These are phyloP conservation scores for Plebejus argus DNA, from an alignment of 2,888 invertebrate genomes.

Conservation along the genomic window DNA sequence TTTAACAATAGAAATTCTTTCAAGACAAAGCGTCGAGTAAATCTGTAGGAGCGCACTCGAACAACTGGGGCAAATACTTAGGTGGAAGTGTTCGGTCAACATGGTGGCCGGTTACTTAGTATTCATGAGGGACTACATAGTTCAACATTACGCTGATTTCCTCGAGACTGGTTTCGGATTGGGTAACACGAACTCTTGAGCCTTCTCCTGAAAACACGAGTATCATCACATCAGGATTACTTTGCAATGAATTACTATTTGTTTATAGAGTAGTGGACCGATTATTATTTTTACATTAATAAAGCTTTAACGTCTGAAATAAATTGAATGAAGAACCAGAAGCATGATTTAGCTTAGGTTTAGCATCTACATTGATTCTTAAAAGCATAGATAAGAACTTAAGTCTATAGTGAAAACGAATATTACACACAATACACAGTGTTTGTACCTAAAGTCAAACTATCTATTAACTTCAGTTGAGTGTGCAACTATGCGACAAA, in stretches of 20 bases:
- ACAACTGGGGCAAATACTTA: conserved; percentile 25
- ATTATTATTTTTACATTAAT: too few species aligned
- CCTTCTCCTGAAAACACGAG: background rate
- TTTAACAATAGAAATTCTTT: conserved; percentile 11
- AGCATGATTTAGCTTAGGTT: too few species aligned
- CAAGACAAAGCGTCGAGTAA: background rate
- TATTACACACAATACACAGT: too few species aligned
- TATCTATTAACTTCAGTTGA: background rate
- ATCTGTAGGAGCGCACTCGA: background rate
- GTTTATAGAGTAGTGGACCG: too few species aligned
- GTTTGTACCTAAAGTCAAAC: background rate
- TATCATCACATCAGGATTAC: background rate
- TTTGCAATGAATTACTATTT: background rate
- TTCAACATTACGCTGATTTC: conserved; percentile 68
- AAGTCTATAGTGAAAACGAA: too few species aligned
- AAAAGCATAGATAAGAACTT: too few species aligned
- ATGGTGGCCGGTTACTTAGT: conserved; percentile 51
- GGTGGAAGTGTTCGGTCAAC: conserved; percentile 34
- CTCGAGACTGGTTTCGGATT: conserved; percentile 70
- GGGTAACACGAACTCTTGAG: conserved; percentile 48
- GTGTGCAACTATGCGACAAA: background rate
- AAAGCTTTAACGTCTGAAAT: too few species aligned
- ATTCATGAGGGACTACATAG: conserved; percentile 67
- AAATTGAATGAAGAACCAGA: too few species aligned
- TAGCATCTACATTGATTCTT: too few species aligned